Conservation (phyloP, 1,140 invertebrate genomes). For the Tetramorium parvispinum region DNA sequence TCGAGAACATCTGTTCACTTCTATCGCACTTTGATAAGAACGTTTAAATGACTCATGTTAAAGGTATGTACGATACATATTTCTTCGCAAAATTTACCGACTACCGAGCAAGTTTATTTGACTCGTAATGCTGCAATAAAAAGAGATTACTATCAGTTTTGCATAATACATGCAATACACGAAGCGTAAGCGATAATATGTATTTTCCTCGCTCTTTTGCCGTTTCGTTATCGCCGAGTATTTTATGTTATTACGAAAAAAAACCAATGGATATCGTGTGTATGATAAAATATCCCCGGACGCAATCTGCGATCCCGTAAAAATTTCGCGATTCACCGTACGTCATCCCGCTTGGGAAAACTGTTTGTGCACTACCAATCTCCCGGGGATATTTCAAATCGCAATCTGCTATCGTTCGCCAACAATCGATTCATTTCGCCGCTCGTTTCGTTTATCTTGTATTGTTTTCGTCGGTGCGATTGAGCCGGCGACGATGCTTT, state of each 20-base stretch:
- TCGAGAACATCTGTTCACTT: conserved; percentile 9
- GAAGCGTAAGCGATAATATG: background rate
- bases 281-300: background rate
- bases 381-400: conserved; percentile 49
- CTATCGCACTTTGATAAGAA: conserved; percentile 34
- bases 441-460: conserved; percentile 49
- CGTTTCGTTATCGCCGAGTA: background rate
- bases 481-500: conserved; percentile 40
- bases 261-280: background rate
- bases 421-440: conserved; percentile 54
- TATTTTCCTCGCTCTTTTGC: background rate
- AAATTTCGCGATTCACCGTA: background rate
- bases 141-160: background rate
- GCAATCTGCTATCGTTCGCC: conserved; percentile 55
- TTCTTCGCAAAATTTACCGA: background rate
- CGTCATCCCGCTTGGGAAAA: conserved; percentile 34
- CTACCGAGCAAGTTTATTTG: background rate
- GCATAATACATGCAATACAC: background rate
- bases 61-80: background rate
- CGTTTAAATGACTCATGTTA: conserved; percentile 25
- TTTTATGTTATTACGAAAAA: background rate
- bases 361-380: conserved; percentile 31
- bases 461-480: conserved; percentile 53
- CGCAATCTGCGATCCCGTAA: conserved; percentile 33
- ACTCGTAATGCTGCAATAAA: background rate